Conservation (phyloP, 1,140 invertebrate species). For the Cecropterus lyciades region DNA sequence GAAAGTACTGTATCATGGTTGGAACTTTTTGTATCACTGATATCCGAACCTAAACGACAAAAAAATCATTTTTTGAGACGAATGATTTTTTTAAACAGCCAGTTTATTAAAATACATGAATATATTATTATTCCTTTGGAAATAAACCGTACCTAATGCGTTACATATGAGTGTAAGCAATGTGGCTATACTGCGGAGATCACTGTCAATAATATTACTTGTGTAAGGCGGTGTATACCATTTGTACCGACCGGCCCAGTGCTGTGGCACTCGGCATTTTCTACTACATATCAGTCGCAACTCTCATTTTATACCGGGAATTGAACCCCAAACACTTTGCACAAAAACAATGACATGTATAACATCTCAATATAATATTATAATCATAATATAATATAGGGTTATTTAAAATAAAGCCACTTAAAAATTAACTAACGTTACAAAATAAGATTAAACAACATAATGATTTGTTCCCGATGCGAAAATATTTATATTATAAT, state of each 20-base stretch:
- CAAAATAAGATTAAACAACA: conserved; percentile 84
- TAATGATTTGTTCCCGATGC: conserved; percentile 83
- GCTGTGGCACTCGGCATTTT: conserved; percentile 61
- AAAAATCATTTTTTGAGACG: conserved; percentile 15
- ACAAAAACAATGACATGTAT: conserved; percentile 81
- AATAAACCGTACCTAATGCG: conserved; percentile 15
- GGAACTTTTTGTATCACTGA: conserved; percentile 32
- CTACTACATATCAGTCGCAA: conserved; percentile 81
- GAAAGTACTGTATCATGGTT: conserved; percentile 36
- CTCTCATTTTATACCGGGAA: conserved; percentile 72
- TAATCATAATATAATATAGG: conserved; percentile 52
- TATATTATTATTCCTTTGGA: conserved; percentile 30
- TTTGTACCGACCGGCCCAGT: conserved; percentile 75
- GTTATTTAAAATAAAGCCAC: conserved; percentile 51
- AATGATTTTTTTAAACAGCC: conserved; percentile 25
- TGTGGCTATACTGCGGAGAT: conserved; percentile 50
- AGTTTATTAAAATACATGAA: conserved; percentile 13
- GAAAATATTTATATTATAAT: conserved; percentile 80
- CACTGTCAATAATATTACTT: conserved; percentile 73
- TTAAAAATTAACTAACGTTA: conserved; percentile 83
- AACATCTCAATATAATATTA: conserved; percentile 82
- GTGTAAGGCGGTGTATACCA: conserved; percentile 78
- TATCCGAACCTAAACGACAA: conserved; percentile 20
- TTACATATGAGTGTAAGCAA: conserved; percentile 25
- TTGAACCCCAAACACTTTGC: conserved; percentile 75